These are phyloP conservation scores for Apomyelois bistriatella DNA, from an alignment of 2,888 invertebrate genomes.

Conservation along the genomic window DNA sequence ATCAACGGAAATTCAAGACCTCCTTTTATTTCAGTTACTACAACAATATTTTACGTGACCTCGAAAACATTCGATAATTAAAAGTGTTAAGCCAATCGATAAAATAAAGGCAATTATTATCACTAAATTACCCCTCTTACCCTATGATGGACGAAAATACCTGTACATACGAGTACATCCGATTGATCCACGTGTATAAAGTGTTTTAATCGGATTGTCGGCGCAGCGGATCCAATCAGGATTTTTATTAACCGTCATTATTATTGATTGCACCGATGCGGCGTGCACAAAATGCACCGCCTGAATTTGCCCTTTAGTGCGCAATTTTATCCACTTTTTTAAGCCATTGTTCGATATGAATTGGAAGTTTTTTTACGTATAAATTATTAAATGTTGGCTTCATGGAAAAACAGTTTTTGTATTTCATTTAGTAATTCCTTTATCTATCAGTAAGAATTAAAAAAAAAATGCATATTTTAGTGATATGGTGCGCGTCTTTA, in stretches of 20 bases:
- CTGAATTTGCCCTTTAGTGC: constrained; percentile 9
- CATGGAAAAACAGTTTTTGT: neutral
- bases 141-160: neutral
- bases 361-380: neutral
- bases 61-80: no score
- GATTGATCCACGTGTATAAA: constrained; percentile 39
- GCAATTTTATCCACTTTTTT: constrained; percentile 6
- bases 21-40: no score
- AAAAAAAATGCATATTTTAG: no score
- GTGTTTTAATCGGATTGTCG: constrained; percentile 54
- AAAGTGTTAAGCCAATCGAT: no score
- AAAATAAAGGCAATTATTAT: no score
- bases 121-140: no score
- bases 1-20: no score
- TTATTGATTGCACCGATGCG: constrained; percentile 49
- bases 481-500: no score
- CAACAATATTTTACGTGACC: no score
- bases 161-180: constrained; percentile 24
- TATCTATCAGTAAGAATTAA: no score
- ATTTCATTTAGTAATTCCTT: neutral
- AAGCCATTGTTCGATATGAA: neutral
- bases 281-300: neutral
- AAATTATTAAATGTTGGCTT: neutral
- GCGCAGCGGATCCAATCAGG: constrained; percentile 52
- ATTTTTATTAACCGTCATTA: constrained; percentile 66